Evolutionary conservation across 2,888 invertebrate genomes (phyloP), one percentile per base, ranked within the genome.

Genomic region (Trachelus stipa): DNA sequence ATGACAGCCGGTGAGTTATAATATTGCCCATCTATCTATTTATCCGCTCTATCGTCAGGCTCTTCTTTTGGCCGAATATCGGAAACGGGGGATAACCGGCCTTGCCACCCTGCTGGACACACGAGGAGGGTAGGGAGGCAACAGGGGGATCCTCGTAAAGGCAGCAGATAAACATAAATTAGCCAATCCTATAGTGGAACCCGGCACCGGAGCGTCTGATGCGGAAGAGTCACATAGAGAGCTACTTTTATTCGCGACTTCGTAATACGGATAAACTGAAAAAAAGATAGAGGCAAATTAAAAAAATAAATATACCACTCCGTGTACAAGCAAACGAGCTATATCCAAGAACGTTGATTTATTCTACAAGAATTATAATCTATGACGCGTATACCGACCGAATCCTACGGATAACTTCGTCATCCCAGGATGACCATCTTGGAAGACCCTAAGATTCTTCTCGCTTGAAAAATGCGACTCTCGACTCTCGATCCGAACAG

Each of bases 11-110:
- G 91, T 91, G 91, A 91, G 91, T 91, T 91, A 91, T 91, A 91
- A 91, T 91, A 91, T 91, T 91, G 91, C 91, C 91, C 91, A 91
- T 91, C 91, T 91, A 91, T 91, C 91, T 91, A 91, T 91, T 91
- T 91, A 91, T 91, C 91, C 91, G 89, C 90, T 90, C 89, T 90
- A 89, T 90, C 90, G 79, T 76, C 79, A 80, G 80, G 77, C 83
- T 79, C 78, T 80, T 79, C 74, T 75, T 75, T 33, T 77, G 77
- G 74, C 78, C 81, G 82, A 80, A 83, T 85, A 83, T 86, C 85
- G 85, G 84, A 84, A 86, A 86, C 83, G 15, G 82, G 81, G 74
- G 75, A 69, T 69, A 78, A 75, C 77, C 35, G 74, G 74, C 37
- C 34, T 34, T 23, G 74, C 74, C 34, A 30, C 74, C 34, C 77